These are phyloP conservation scores for Limnephilus lunatus DNA, from an alignment of 2,888 invertebrate genomes.

Conservation along the genomic window DNA sequence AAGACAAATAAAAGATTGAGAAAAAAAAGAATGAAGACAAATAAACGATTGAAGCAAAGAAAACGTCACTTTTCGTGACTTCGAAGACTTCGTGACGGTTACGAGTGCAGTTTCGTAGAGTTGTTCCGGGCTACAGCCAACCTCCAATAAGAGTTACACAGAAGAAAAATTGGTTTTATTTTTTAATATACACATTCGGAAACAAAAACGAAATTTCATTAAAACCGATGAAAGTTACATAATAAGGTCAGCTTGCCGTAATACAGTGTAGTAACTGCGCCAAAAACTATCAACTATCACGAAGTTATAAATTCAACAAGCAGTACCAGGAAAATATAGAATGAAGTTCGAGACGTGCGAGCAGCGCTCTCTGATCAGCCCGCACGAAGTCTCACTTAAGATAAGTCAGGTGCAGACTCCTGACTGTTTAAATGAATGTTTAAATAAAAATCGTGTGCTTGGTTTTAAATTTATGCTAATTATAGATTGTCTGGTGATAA, in stretches of 20 bases:
- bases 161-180: too few species aligned
- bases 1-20: too few species aligned
- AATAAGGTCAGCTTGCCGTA: neutral
- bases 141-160: too few species aligned
- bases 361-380: neutral
- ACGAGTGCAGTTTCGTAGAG: too few species aligned
- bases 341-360: neutral
- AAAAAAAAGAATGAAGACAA: too few species aligned
- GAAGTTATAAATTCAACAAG: neutral
- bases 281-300: neutral
- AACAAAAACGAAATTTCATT: neutral
- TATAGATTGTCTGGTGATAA: constrained; percentile 46
- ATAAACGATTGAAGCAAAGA: too few species aligned
- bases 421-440: neutral
- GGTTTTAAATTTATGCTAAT: constrained; percentile 51
- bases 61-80: too few species aligned
- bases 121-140: too few species aligned
- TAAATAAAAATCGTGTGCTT: constrained; percentile 16
- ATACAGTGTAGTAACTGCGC: neutral
- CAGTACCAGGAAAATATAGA: neutral
- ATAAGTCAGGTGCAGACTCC: neutral
- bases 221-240: neutral
- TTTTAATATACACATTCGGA: too few species aligned
- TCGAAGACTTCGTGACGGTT: too few species aligned
- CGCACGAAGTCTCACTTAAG: constrained; percentile 14